Base-by-base conservation (phyloP, 2,888 invertebrate species). In the Torymus tubicola region DNA sequence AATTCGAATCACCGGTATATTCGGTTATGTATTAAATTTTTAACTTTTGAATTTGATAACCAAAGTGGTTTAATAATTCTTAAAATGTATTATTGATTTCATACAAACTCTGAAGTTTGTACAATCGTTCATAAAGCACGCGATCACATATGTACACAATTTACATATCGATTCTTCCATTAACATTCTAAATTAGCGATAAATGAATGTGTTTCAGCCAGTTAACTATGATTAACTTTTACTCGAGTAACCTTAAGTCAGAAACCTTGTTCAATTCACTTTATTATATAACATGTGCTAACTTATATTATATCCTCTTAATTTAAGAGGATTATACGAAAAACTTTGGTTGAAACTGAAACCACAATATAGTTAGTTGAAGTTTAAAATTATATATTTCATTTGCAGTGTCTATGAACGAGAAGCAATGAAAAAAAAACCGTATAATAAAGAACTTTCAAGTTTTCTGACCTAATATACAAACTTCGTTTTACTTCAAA, bases 81-180 rank as follows among this genome's bases (percentile, higher is more conserved):
- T 63, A 74, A 75, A 77, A 75, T 70, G 55, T 13, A 53, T 68
- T 73, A 64, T 16, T 11, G 53, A 73, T 42, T 64, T 14, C 50
- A 60, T 73, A 69, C 69, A 74, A 65, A 61, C 42, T 18, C 42
- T 74, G 24, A 58, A 78, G 60, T 70, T 10, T 63, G 74, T 21
- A 68, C 52, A 65, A 71, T 69, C 60, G n/a, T 64, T 73, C 50
- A 70, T 70, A 72, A 81, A 79, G 74, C 64, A 73, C 71, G 16
- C 76, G 50, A 78, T 73, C 79, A 65, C 60, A 80, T 84, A 84
- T 84, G 83, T 84, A 84, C 84, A 84, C 83, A 84, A 84, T 84
- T 83, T 84, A 84, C 84, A 84, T 83, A 80, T 81, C 69, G 68
- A 82, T 82, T 81, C 31, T 70, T 68, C 69, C 80, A 69, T 50